Base-by-base conservation (phyloP, 2,888 invertebrate species). In the Agapostemon virescens region DNA sequence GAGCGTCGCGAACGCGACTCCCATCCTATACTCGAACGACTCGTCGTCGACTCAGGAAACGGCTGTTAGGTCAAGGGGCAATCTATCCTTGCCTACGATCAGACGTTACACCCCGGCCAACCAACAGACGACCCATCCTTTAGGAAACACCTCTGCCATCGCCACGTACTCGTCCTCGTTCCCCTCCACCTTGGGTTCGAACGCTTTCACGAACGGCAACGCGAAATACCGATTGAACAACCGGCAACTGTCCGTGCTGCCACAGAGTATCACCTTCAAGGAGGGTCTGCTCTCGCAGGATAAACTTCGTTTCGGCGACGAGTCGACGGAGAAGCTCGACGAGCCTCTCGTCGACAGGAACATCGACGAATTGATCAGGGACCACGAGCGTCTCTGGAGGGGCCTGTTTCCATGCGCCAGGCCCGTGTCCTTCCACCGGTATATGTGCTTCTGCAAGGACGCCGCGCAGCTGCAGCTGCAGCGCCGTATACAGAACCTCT, bases 361-460 rank as follows among this genome's bases (percentile, higher is more conserved):
- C 66, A 33, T 55, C 68, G 63, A 15, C 72, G n/a, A n/a, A 61
- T 9, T 33, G 52, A 84, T 55, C 30, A 55, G 55, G 26, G 55
- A 55, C 38, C 82, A 86, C 77, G 75, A 73, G 52, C 80, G 81
- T 15, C 63, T 74, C 69, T 79, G 75, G 52, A 74, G 45, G 66
- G 77, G 78, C 9, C 23, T 72, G 15, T 45, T 74, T 0, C 81
- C 85, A 64, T 93, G 93, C 88, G 93, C 93, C 49, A 88, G 92
- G 77, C 88, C 90, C 33, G 82, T 90, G 77, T 92, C 92, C 64
- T 92, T 91, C 77, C 93, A 93, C 84, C 90, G 90, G 70, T 85
- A 91, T 79, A 85, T 93, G 86, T 93, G 93, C 83, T 91, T 91
- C 90, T 92, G 92, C 71, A 68, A 79, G 49, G 61, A 52, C 11